Evolutionary conservation across 2,113 vertebrate species (phyloP), one percentile per base, ranked within the genome.

Genomic region (Speoplatyrhinus poulsoni): DNA sequence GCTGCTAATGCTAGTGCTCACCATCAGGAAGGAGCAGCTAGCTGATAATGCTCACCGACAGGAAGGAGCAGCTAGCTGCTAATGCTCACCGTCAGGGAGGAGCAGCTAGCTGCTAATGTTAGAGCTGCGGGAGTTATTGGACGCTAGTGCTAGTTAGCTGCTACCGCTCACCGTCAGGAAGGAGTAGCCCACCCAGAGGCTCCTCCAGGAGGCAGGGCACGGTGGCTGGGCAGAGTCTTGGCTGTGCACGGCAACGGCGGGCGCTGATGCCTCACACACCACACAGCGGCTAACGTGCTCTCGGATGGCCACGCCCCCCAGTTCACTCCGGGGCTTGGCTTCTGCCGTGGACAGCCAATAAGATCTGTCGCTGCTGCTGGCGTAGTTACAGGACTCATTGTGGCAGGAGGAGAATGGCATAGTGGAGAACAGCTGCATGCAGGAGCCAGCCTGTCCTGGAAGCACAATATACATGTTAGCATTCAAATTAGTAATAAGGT

Each of bases 381-480:
- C 94, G 0, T 98, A 96, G 56, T 94, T 91, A 79, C 97, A 98
- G 33, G 91, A 63, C 63, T 90, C 86, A 86, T 90, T 86, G 67
- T 94, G 95, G 67, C 96, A 98, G 74, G 93, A 94, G 58, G 94
- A 92, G 53, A 98, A 98, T 0, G 97, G 97, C 94, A 98, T 94
- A 0, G 97, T 98, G 63, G 90, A 97, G 1, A 98, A 98, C 54
- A 97, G 3, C 0, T 89, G 94, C 49, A 98, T 89, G 59, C 97
- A 98, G 0, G 97, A 98, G 1, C 97, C 97, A 0, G 95, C 95
- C 76, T 95, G 93, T 49, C 97, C 97, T 98, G 82, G 1, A 83
- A 10, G 65, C 60, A 68, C 69, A 77, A 0, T 12, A 13, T 12
- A 32, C 53, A 6, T 11, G 46, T 4, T 3, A 60, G 26, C 2